Evolutionary conservation across 2,888 invertebrate genomes (phyloP), one percentile per base, ranked within the genome.

Genomic region (Tineola bisselliella): DNA sequence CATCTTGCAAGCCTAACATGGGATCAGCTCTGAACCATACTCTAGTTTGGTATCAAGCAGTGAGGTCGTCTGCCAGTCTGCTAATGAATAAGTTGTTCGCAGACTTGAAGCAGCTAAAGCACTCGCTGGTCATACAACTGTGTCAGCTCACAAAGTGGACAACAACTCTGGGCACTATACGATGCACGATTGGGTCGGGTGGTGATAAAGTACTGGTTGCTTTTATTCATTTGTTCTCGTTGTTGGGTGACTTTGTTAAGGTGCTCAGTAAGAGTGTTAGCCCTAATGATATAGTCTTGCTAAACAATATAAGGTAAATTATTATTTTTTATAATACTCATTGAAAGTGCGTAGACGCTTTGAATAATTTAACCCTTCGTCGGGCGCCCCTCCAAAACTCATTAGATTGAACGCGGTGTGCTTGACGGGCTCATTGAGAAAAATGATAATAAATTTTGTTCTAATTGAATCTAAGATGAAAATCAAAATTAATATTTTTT

Each of bases 101-200:
- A 86, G 86, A 84, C 63, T 25, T 77, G 10, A 69, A 68, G 1
- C 81, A 80, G 63, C 64, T 79, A 4, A 78, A 79, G 72, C 76
- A 75, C 61, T 71, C 71, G 0, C 56, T 77, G 15, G 68, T 81
- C 8, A 65, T 79, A 12, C 79, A 83, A 62, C 66, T 83, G 17
- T 82, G 81, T 18, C 81, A 77, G 64, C 60, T 77, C 31, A 66
- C 71, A 0, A 56, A 62, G 1, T 80, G 81, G 77, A 68, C 69
- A 31, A 19, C 65, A 0, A 60, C 63, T 0, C 67, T 66, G 25
- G 68, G 67, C 59, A 68, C 68, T 61, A 65, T 81, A 61, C 75
- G 82, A 0, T 80, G 79, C 61, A 38, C 66, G 11, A 67, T 75
- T 30, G 82, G 81, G 63, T 71, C 64, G 8, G 77, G 74, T 65